Evolutionary conservation across 2,888 invertebrate species (phyloP).

Genomic region (Phyllotreta striolata): DNA sequence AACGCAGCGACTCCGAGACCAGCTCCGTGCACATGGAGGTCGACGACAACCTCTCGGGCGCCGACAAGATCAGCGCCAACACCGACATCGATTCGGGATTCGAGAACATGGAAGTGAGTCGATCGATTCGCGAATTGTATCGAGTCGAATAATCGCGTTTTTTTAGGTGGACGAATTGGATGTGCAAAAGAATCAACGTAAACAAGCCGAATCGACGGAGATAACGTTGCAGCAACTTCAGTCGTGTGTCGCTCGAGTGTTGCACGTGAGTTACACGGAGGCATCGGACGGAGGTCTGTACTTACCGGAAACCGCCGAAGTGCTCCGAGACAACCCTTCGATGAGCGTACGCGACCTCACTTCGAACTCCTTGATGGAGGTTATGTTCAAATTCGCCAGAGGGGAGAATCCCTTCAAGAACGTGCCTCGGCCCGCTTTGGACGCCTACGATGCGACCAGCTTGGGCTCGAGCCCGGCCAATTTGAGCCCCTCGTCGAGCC

Average conservation of each 20-base stretch:
- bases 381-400: constrained; percentile 58
- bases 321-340: constrained; percentile 63
- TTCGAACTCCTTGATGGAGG: constrained; percentile 73
- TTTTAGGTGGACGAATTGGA: constrained; percentile 68
- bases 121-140: no score
- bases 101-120: constrained; percentile 74
- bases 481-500: constrained; percentile 57
- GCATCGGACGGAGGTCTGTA: constrained; percentile 60
- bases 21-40: constrained; percentile 67
- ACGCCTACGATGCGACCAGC: constrained; percentile 50
- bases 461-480: constrained; percentile 59
- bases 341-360: constrained; percentile 66
- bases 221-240: constrained; percentile 72
- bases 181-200: constrained; percentile 58
- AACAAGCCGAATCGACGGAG: constrained; percentile 63
- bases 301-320: constrained; percentile 62
- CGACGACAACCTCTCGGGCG: constrained; percentile 63
- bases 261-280: constrained; percentile 75
- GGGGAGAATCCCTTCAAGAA: constrained; percentile 58
- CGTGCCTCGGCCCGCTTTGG: constrained; percentile 42
- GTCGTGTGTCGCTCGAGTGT: constrained; percentile 71
- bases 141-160: no score
- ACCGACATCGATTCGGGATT: constrained; percentile 76
- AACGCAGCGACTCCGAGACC: constrained; percentile 61
- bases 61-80: constrained; percentile 60